These are phyloP conservation scores for Epinephelus moara DNA, from an alignment of 2,113 vertebrate genomes.

Conservation along the genomic window DNA sequence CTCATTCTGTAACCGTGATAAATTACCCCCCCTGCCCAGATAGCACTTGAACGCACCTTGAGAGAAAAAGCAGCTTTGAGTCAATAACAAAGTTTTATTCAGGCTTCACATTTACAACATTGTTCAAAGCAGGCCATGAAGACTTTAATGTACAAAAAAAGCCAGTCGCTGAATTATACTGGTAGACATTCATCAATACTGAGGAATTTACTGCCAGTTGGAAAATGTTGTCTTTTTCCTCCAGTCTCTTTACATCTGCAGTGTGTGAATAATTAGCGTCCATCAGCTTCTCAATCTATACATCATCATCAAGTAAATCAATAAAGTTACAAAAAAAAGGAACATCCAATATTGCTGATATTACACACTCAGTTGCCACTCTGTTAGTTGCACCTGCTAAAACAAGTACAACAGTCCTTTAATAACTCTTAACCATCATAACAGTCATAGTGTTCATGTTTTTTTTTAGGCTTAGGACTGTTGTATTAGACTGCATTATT, in stretches of 20 bases:
- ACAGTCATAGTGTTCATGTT: not conserved
- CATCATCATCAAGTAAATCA: slow-evolving; percentile 38
- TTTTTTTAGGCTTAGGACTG: not conserved
- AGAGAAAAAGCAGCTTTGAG: not conserved
- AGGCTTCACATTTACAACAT: slow-evolving; percentile 70
- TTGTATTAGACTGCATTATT: slow-evolving; percentile 8
- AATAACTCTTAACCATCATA: not conserved
- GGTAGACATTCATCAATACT: slow-evolving; percentile 58
- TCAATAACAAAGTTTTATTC: slow-evolving; percentile 67
- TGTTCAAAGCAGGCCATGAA: slow-evolving; percentile 39
- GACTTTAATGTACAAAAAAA: slow-evolving; percentile 65
- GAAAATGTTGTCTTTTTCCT: slow-evolving; percentile 15
- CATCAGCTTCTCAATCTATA: slow-evolving; percentile 11
- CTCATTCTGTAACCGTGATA: slow-evolving; percentile 17
- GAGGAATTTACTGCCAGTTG: slow-evolving; percentile 23
- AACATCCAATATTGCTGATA: slow-evolving; percentile 13
- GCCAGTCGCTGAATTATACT: slow-evolving; percentile 34
- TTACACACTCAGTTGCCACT: slow-evolving; percentile 4
- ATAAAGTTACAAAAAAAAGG: slow-evolving; percentile 50
- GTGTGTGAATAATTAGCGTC: slow-evolving; percentile 41
- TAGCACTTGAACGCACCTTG: slow-evolving; percentile 2
- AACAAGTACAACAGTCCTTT: not conserved
- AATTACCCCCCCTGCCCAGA: not conserved
- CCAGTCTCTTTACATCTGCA: slow-evolving; percentile 26
- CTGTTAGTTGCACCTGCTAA: slow-evolving; percentile 36